These are phyloP conservation scores for Mormyrops boulengeri DNA, from an alignment of 2,797 vertebrate species.

Conservation along the genomic window DNA sequence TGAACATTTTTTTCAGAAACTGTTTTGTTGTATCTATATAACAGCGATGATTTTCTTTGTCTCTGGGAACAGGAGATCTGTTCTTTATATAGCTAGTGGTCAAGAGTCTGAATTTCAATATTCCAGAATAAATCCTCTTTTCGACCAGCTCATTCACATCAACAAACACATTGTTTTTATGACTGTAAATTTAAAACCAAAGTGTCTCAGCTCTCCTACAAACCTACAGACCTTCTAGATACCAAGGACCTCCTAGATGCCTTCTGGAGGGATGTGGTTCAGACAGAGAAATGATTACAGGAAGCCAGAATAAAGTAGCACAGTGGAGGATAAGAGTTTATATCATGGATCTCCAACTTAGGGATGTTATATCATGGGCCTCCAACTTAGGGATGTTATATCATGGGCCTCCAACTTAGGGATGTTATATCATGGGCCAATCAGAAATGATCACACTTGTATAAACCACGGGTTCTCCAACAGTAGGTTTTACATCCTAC, in stretches of 20 bases:
- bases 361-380: too few relatives aligned
- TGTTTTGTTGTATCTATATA: background rate
- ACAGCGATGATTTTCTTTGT: background rate
- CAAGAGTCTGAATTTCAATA: background rate
- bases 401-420: too few relatives aligned
- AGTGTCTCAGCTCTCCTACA: background rate
- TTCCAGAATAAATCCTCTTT: background rate
- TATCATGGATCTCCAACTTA: background rate
- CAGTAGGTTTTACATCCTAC: background rate
- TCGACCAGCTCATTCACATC: background rate
- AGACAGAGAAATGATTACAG: background rate
- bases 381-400: too few relatives aligned
- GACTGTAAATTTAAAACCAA: background rate
- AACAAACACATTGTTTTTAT: background rate
- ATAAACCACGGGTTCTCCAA: background rate
- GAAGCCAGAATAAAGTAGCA: background rate
- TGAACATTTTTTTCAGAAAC: background rate
- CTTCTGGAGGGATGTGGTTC: background rate
- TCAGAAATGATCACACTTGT: too few relatives aligned
- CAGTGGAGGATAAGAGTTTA: background rate
- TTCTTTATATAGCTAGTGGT: background rate
- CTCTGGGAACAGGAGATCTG: background rate
- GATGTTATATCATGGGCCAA: too few relatives aligned
- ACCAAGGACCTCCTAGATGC: background rate
- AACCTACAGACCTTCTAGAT: background rate